These are phyloP conservation scores for Huso huso DNA, from an alignment of 2,797 vertebrate genomes.

Conservation along the genomic window DNA sequence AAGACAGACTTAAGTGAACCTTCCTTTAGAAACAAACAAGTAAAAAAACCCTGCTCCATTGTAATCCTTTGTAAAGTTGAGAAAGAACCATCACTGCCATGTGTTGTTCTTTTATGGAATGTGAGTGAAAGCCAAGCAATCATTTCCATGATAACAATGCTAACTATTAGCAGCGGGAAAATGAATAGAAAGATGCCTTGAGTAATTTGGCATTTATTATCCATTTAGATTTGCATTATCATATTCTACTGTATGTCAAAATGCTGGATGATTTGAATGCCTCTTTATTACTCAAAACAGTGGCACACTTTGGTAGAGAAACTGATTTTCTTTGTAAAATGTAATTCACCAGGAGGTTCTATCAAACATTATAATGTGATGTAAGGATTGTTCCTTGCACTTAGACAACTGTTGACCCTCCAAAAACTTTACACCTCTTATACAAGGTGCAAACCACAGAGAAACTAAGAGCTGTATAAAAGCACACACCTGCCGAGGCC, in stretches of 20 bases:
- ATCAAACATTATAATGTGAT: too few species aligned
- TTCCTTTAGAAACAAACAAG: slow-evolving; percentile 24
- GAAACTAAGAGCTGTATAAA: too few species aligned
- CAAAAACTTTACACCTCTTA: too few species aligned
- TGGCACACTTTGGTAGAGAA: too few species aligned
- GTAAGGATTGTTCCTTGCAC: too few species aligned
- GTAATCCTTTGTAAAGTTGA: slow-evolving; percentile 15
- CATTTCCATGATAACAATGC: slow-evolving; percentile 22
- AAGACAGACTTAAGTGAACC: slow-evolving; percentile 34
- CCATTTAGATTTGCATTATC: background rate
- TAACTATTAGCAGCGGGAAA: background rate
- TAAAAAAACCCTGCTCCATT: slow-evolving; percentile 21
- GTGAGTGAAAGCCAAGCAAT: slow-evolving; percentile 28
- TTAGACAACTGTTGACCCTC: too few species aligned
- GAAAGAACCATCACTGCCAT: slow-evolving; percentile 34
- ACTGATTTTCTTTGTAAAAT: too few species aligned
- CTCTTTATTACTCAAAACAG: background rate
- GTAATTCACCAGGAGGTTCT: too few species aligned
- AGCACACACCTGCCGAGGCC: too few species aligned
- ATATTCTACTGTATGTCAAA: background rate
- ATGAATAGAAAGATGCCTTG: background rate
- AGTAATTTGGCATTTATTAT: background rate
- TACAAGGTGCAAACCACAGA: too few species aligned
- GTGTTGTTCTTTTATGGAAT: slow-evolving; percentile 32
- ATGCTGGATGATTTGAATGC: background rate